Evolutionary conservation across 2,888 invertebrate species (phyloP).

Genomic region (Dysmachus trigonus): DNA sequence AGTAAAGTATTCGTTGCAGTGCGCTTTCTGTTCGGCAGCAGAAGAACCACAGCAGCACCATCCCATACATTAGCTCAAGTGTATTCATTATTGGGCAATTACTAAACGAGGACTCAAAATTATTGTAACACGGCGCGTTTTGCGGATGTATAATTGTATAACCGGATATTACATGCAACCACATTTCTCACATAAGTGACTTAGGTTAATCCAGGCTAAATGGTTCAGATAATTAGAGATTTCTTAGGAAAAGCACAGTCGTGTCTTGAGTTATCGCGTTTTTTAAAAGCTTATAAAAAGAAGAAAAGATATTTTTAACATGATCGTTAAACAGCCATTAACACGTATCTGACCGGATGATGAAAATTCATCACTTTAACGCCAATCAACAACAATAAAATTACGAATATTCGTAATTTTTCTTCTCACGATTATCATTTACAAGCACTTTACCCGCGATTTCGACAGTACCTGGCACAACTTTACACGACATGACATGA

Average conservation of each 20-base stretch:
- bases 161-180: constrained; percentile 36
- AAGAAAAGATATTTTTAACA: neutral
- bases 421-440: neutral
- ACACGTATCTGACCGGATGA: neutral
- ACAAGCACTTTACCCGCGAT: neutral
- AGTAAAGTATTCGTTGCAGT: neutral
- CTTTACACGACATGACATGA: neutral
- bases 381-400: neutral
- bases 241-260: neutral
- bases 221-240: neutral
- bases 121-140: constrained; percentile 26
- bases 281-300: neutral
- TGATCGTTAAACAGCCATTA: neutral
- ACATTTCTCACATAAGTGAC: neutral
- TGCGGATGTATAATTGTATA: constrained; percentile 31
- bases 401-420: neutral
- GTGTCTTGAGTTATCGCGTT: neutral
- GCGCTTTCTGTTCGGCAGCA: neutral
- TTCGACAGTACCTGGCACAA: neutral
- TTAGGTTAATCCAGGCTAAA: neutral
- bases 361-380: neutral
- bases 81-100: constrained; percentile 44
- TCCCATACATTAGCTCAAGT: constrained; percentile 30
- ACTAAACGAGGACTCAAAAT: constrained; percentile 38
- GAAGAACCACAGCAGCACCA: neutral